A percentile compares a stretch with the other conserved stretches of the same genome.
Conservation (phyloP, 1,140 invertebrate species). For the Steinernema feltiae region DNA sequence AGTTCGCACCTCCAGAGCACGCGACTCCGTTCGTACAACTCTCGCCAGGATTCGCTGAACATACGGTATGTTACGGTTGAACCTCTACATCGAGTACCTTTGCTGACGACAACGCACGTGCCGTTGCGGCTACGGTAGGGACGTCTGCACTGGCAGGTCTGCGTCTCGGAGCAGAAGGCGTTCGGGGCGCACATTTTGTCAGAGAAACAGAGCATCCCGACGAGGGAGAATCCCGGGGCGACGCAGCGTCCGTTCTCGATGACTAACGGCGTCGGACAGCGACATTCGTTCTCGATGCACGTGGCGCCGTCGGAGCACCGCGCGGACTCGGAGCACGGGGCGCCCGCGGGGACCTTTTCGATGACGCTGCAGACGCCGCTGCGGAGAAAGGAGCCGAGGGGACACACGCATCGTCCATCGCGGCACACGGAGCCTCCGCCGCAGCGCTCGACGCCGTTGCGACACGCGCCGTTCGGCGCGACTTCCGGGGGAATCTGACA, state of each 20-base stretch:
- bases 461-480: slow-evolving; percentile 25
- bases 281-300: not conserved
- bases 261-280: not conserved
- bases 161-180: not conserved
- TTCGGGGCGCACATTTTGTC: not conserved
- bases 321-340: slow-evolving; percentile 9
- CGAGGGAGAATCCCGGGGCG: not conserved
- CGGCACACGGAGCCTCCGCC: slow-evolving; percentile 30
- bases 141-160: not conserved
- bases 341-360: not conserved
- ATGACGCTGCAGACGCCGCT: not conserved
- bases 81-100: not conserved
- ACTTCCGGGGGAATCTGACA: slow-evolving; percentile 13
- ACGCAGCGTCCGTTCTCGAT: slow-evolving; percentile 10
- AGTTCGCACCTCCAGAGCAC: not conserved
- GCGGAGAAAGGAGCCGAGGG: slow-evolving; percentile 13
- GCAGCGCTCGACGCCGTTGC: slow-evolving; percentile 23
- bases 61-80: not conserved
- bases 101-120: not conserved
- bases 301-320: not conserved
- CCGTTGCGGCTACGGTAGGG: not conserved
- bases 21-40: not conserved
- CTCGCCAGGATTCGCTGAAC: slow-evolving; percentile 6
- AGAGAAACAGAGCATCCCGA: not conserved
- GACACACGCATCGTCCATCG: slow-evolving; percentile 30